Percentiles rank a stretch among this genome's conserved stretches.
Evolutionary conservation across 2,797 vertebrate genomes (phyloP).

Genomic region (Poecilia gillii): DNA sequence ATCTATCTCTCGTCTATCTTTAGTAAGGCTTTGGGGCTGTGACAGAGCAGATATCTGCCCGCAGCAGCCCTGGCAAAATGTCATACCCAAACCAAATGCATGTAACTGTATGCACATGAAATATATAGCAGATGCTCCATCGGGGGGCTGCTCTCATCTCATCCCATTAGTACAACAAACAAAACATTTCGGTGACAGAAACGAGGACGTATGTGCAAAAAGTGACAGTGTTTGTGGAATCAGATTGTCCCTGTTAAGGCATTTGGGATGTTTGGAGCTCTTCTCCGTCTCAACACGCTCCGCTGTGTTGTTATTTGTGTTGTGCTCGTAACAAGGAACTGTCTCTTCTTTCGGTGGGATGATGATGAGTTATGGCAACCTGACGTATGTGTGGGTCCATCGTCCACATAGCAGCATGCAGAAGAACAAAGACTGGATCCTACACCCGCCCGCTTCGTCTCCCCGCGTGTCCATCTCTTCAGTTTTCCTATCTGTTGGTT

Average conservation of each 20-base stretch:
- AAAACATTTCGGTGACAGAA: neutral
- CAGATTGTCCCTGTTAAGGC: neutral
- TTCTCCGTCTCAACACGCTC: constrained; percentile 38
- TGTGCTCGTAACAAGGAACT: constrained; percentile 56
- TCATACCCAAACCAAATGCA: constrained; percentile 54
- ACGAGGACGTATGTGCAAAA: neutral
- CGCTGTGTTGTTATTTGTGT: constrained; percentile 51
- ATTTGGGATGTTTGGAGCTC: neutral
- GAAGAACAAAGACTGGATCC: constrained; percentile 61
- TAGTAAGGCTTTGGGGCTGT: constrained; percentile 63
- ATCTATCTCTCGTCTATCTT: constrained; percentile 64
- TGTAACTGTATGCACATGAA: constrained; percentile 57
- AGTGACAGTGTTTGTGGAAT: constrained; percentile 13
- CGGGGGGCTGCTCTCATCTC: constrained; percentile 12
- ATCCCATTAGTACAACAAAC: constrained; percentile 14
- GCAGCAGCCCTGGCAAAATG: constrained; percentile 65
- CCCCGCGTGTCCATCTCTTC: constrained; percentile 43
- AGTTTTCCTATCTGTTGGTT: constrained; percentile 57
- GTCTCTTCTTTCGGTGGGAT: constrained; percentile 41
- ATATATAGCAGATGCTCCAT: constrained; percentile 50
- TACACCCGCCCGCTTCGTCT: constrained; percentile 24
- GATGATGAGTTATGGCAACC: constrained; percentile 70
- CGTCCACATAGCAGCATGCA: constrained; percentile 50
- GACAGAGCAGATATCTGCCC: constrained; percentile 49
- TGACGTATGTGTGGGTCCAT: constrained; percentile 46